Conservation (phyloP, 2,113 vertebrate genomes). For the Pholis gunnellus region DNA sequence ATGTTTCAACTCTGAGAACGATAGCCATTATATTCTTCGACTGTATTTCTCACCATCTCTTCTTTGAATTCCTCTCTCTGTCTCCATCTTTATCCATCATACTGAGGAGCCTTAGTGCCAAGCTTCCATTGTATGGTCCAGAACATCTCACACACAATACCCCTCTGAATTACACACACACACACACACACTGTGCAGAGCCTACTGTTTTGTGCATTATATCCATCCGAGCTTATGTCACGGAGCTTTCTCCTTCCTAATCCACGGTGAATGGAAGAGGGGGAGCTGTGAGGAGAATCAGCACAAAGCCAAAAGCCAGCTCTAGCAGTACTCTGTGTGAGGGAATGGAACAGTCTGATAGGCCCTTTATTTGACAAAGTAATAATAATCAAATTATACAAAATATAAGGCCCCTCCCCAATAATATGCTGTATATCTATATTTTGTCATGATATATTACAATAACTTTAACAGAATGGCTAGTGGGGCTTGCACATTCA, state of each 20-base stretch:
- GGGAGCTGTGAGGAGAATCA: slow-evolving; percentile 32
- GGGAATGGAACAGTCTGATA: background rate
- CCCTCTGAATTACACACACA: slow-evolving; percentile 2
- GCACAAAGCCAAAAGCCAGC: slow-evolving; percentile 3
- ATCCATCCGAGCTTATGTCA: slow-evolving; percentile 47
- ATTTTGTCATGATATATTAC: background rate
- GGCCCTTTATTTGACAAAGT: background rate
- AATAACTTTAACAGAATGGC: background rate
- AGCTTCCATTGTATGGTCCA: slow-evolving; percentile 27
- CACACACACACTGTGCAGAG: slow-evolving; percentile 24
- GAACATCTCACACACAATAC: slow-evolving; percentile 22
- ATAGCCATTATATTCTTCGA: slow-evolving; percentile 11
- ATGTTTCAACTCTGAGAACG: background rate
- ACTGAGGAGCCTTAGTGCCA: slow-evolving; percentile 13
- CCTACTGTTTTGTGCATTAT: slow-evolving; percentile 40
- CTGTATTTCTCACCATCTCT: slow-evolving; percentile 7
- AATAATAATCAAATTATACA: background rate
- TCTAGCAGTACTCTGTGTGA: background rate
- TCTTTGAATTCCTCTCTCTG: slow-evolving; percentile 8
- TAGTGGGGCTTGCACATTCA: background rate
- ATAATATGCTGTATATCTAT: background rate
- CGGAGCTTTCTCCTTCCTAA: slow-evolving; percentile 39
- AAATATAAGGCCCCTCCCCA: background rate
- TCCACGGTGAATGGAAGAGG: slow-evolving; percentile 42
- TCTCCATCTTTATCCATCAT: slow-evolving; percentile 42